These are phyloP conservation scores for Hydropsyche betteni DNA, from an alignment of 2,888 invertebrate genomes.

Conservation along the genomic window DNA sequence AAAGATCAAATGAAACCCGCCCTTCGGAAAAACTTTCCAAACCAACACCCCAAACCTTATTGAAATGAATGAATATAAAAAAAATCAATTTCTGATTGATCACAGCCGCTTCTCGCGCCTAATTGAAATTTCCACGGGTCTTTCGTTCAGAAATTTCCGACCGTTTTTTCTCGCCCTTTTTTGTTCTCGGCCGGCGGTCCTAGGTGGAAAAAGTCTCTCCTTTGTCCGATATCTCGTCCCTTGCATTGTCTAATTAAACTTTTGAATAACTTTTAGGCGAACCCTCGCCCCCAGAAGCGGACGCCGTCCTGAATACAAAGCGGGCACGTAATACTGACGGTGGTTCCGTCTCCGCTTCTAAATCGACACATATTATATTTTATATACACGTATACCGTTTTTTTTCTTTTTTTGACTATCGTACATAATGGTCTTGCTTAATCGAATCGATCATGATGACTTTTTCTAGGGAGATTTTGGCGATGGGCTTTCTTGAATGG, in stretches of 20 bases:
- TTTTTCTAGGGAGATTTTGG: no score
- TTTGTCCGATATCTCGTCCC: slow-evolving; percentile 25
- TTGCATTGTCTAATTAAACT: slow-evolving; percentile 49
- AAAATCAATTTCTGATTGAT: slow-evolving; percentile 48
- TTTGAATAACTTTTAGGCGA: slow-evolving; percentile 40
- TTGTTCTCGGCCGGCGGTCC: background rate
- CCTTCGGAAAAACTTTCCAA: no score
- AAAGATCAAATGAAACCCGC: no score
- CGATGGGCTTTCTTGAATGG: no score
- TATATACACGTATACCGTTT: no score
- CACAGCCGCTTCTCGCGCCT: slow-evolving; percentile 35
- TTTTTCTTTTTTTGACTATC: no score
- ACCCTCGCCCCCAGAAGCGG: background rate
- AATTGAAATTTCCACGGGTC: slow-evolving; percentile 46
- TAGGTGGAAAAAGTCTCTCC: slow-evolving; percentile 12
- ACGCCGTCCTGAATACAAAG: slow-evolving; percentile 2
- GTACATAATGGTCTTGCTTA: no score
- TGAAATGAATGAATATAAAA: slow-evolving; percentile 15
- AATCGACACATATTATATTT: no score
- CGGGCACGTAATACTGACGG: background rate
- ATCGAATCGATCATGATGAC: no score
- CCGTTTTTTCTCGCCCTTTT: background rate
- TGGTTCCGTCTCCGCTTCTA: background rate
- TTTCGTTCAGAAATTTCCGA: background rate
- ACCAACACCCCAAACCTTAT: background rate